These are phyloP conservation scores for Lasioglossum albipes DNA, from an alignment of 1,140 invertebrate species.

Conservation along the genomic window DNA sequence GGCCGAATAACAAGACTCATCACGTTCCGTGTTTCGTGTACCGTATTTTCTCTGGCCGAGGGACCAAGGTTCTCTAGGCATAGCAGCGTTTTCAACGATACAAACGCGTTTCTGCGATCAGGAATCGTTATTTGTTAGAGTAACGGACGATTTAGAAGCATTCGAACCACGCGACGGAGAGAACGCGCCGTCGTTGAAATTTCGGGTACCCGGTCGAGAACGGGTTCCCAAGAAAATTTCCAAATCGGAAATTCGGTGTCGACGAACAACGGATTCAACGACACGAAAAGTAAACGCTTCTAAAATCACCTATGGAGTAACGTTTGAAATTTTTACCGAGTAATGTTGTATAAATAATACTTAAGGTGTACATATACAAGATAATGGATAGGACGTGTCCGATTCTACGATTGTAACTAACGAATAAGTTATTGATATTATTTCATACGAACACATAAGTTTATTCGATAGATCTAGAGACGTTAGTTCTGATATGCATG, in stretches of 20 bases:
- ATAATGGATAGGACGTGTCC: conserved; percentile 35
- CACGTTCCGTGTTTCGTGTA: no score
- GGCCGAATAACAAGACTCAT: background rate
- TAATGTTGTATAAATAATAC: conserved; percentile 59
- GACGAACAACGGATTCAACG: background rate
- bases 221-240: background rate
- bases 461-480: conserved; percentile 42
- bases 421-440: conserved; percentile 47
- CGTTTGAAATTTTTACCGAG: conserved; percentile 46
- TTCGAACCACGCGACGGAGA: no score
- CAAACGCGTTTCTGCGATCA: no score
- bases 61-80: background rate
- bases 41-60: no score
- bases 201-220: no score
- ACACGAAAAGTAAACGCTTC: background rate
- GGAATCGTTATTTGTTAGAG: no score
- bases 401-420: conserved; percentile 38
- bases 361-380: conserved; percentile 59
- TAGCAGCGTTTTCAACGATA: background rate
- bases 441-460: conserved; percentile 38
- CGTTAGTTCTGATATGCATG: conserved; percentile 27
- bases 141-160: no score
- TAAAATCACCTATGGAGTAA: conserved; percentile 26
- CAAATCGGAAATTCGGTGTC: background rate
- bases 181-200: no score